Base-by-base conservation (phyloP, 2,888 invertebrate genomes). In the Cosmia trapezina region DNA sequence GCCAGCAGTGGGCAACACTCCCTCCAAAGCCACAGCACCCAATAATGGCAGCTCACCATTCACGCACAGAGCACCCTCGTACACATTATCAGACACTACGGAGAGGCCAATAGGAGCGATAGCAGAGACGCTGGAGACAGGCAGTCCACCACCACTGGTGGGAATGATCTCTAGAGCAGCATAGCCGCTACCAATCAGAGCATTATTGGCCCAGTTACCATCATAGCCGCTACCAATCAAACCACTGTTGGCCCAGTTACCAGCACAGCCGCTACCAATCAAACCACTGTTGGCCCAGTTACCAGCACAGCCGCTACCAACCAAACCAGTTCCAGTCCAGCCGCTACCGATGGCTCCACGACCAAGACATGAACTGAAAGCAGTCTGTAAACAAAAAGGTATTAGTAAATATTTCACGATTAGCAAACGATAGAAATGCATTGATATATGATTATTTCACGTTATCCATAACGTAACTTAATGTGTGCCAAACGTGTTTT, bases 31-130 rank as follows among this genome's bases (percentile, higher is more conserved):
- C n/a, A 79, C 79, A 69, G 81, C 51, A 57, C 81, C 74, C 37
- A 80, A n/a, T 37, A 83, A 84, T 8, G 84, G 84, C 43, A 79
- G 57, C 72, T 79, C 84, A 72, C 83, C 86, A 68, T 60, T 62
- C 14, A 78, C 80, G 14, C 65, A 59, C n/a, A 86, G 66, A 45
- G 60, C 28, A 59, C 85, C 86, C 33, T 84, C 86, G 33, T 43
- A 86, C 9, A 62, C 63, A 33, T 84, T 86, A n/a, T 86, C 86
- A 59, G 86, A 86, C 6, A 62, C 61, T 43, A 86, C 47, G 11
- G 83, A 70, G 43, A 86, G 54, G 0, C 84, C 84, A 14, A 17
- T 74, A 45, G 86, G 86, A 37, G 70, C 57, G 11, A 74, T 59
- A 28, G 57, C 9, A n/a, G 83, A 85, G 2, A n/a, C 9, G 51